A percentile compares a stretch with the other conserved stretches of the same genome.
phyloP scores from a whole-genome alignment of 2,888 invertebrate species.

The Hyposoter didymator region DNA sequence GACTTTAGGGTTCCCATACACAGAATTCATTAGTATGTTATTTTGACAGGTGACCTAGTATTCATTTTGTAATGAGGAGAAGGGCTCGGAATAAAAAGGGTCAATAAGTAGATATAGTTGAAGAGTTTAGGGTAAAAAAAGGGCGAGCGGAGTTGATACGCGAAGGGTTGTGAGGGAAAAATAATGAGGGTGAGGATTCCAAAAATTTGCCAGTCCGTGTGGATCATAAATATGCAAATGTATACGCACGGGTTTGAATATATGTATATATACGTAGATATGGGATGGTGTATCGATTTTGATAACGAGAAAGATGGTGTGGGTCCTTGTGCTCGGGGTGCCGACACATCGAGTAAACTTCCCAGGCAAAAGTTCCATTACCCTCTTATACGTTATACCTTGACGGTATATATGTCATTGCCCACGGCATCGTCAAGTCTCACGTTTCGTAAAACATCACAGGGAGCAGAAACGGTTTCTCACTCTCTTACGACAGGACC shows the following conservation, averaged over 20 bases:
- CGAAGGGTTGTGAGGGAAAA: not conserved
- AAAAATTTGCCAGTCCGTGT: not conserved
- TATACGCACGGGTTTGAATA: not conserved
- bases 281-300: constrained; percentile 15
- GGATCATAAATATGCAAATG: not conserved
- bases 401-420: constrained; percentile 5
- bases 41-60: not conserved
- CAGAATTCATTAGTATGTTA: not conserved
- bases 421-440: constrained; percentile 29
- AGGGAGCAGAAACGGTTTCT: constrained; percentile 25
- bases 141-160: not conserved
- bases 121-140: constrained; percentile 13
- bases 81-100: not conserved
- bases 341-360: constrained; percentile 45
- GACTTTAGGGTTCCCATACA: too few relatives aligned
- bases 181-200: not conserved
- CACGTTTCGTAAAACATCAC: constrained; percentile 33
- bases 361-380: constrained; percentile 52
- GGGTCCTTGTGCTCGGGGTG: constrained; percentile 31
- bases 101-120: not conserved
- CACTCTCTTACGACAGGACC: not conserved
- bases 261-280: not conserved
- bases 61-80: not conserved
- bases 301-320: constrained; percentile 11
- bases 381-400: constrained; percentile 1